A percentile compares a stretch with the other conserved stretches of the same genome.
Evolutionary conservation across 92 coral and sea anemone species (phyloP).

Genomic region (Muricea muricata): DNA sequence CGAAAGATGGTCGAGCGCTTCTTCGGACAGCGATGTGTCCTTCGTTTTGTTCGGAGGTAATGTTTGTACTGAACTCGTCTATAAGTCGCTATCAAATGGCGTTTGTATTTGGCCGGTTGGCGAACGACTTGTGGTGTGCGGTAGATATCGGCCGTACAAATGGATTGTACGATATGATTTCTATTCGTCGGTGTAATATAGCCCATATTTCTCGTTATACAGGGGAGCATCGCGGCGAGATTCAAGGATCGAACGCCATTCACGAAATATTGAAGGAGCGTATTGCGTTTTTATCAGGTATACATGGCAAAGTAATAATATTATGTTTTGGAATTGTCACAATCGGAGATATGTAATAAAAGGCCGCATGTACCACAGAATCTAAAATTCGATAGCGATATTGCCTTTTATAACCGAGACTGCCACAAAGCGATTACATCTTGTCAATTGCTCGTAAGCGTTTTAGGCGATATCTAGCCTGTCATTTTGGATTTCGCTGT

Average conservation of each 20-base stretch:
- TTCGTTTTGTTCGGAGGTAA: slow-evolving; percentile 89
- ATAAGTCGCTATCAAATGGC: slow-evolving; percentile 44
- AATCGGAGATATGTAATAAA: not conserved
- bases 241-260: slow-evolving; percentile 87
- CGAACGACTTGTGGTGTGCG: slow-evolving; percentile 30
- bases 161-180: not conserved
- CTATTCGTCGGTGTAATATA: slow-evolving; percentile 29
- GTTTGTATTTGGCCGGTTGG: slow-evolving; percentile 12
- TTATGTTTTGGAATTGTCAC: too few relatives aligned
- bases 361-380: slow-evolving; percentile 19
- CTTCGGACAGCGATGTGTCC: slow-evolving; percentile 98
- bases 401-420: not conserved
- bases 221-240: slow-evolving; percentile 86
- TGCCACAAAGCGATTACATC: not conserved
- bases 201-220: slow-evolving; percentile 47
- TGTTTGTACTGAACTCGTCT: not conserved
- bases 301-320: too few relatives aligned
- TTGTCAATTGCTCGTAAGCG: not conserved
- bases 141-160: not conserved
- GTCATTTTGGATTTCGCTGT: not conserved
- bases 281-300: slow-evolving; percentile 96
- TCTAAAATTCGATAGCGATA: not conserved
- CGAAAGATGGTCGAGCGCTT: slow-evolving; percentile 99
- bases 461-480: not conserved
- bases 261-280: slow-evolving; percentile 81